Conservation (phyloP, 1,140 invertebrate genomes). For the Papilio glaucus region DNA sequence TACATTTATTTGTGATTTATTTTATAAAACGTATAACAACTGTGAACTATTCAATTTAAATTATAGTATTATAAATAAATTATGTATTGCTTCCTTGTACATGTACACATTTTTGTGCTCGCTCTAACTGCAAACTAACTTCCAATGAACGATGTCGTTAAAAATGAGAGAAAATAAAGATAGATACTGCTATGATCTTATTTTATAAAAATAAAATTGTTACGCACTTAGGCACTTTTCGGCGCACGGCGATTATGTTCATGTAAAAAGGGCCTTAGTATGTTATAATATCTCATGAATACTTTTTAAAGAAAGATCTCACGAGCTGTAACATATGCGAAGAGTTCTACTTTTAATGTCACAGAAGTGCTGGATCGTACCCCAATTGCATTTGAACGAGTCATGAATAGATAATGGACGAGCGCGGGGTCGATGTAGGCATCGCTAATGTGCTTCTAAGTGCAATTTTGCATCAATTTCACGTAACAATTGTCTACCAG, state of each 20-base stretch:
- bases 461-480: constrained; percentile 1
- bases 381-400: constrained; percentile 13
- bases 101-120: too few species aligned
- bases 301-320: background rate
- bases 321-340: background rate
- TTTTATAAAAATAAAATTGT: background rate
- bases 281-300: background rate
- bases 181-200: too few species aligned
- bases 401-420: constrained; percentile 11
- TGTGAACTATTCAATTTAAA: background rate
- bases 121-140: too few species aligned
- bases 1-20: too few species aligned
- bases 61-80: too few species aligned
- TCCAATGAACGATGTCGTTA: too few species aligned
- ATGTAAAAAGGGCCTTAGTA: background rate
- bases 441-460: background rate
- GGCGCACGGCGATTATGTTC: too few species aligned
- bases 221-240: too few species aligned
- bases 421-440: background rate
- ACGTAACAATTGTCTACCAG: background rate
- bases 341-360: constrained; percentile 8
- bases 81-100: too few species aligned
- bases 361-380: constrained; percentile 8
- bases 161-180: too few species aligned
- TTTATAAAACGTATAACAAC: too few species aligned